These are phyloP conservation scores for Tolmerus cingulatus DNA, from an alignment of 2,888 invertebrate species.

Conservation along the genomic window DNA sequence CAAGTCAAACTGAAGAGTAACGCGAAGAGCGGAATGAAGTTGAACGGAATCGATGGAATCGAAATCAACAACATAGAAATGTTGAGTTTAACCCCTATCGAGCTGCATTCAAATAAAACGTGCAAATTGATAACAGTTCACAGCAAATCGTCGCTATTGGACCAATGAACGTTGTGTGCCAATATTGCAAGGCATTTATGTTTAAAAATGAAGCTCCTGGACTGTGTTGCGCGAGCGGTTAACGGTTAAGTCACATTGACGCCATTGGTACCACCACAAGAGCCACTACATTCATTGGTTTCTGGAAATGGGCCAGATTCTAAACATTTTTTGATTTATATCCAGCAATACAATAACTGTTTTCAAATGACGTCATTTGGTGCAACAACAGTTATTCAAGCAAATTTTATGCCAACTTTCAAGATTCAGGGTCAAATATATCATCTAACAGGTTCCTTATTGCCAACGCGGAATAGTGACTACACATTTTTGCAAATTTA, in stretches of 20 bases:
- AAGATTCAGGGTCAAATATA: slow-evolving; percentile 25
- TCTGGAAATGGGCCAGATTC: slow-evolving; percentile 43
- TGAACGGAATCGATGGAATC: not conserved
- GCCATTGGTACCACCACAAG: slow-evolving; percentile 21
- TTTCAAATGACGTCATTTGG: slow-evolving; percentile 40
- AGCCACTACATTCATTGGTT: slow-evolving; percentile 37
- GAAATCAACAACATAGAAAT: too few relatives aligned
- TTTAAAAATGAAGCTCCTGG: not conserved
- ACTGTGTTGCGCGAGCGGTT: not conserved
- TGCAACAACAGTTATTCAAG: slow-evolving; percentile 37
- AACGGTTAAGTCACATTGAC: slow-evolving; percentile 41
- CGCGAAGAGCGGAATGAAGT: not conserved
- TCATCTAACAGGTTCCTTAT: not conserved
- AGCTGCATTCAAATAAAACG: slow-evolving; percentile 47
- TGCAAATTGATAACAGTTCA: slow-evolving; percentile 46
- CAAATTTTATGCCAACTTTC: slow-evolving; percentile 44
- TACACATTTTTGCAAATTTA: slow-evolving; percentile 40
- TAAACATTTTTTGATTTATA: slow-evolving; percentile 41
- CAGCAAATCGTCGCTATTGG: slow-evolving; percentile 46
- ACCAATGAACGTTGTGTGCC: slow-evolving; percentile 39
- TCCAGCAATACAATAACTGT: slow-evolving; percentile 36
- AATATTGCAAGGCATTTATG: too few relatives aligned
- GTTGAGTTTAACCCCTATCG: slow-evolving; percentile 44
- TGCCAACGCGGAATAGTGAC: slow-evolving; percentile 2
- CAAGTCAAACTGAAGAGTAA: too few relatives aligned